phyloP scores from a whole-genome alignment of 2,113 vertebrate genomes.

The Gymnocephalus cernua region DNA sequence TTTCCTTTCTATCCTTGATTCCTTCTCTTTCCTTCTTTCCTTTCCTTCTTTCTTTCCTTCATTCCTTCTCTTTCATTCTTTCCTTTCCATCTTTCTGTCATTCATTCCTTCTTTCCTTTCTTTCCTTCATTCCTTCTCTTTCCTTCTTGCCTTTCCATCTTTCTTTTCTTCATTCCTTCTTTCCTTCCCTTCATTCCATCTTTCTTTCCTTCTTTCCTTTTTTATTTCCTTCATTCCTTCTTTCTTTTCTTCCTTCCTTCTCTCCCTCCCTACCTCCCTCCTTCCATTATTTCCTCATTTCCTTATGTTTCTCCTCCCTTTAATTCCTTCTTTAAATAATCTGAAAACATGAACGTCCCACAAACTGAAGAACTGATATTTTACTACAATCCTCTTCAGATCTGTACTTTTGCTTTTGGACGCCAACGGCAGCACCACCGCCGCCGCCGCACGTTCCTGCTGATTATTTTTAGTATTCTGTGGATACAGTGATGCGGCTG shows the following conservation, averaged over 20 bases:
- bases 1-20: too few species aligned
- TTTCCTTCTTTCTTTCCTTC: too few species aligned
- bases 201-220: too few species aligned
- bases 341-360: neutral
- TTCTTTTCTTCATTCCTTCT: neutral
- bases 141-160: too few species aligned
- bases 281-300: neutral
- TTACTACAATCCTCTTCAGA: neutral
- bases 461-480: neutral
- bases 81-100: neutral
- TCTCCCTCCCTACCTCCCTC: too few species aligned
- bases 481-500: neutral
- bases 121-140: neutral
- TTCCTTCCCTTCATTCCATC: too few species aligned
- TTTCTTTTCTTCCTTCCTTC: too few species aligned
- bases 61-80: too few species aligned
- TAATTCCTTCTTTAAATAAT: neutral
- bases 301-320: too few species aligned
- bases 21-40: too few species aligned
- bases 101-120: too few species aligned
- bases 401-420: neutral
- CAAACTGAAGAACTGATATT: neutral
- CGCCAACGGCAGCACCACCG: too few species aligned
- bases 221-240: fast-evolving
- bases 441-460: neutral